Base-by-base conservation (phyloP, 2,113 vertebrate genomes). In the Anoura caudifer region DNA sequence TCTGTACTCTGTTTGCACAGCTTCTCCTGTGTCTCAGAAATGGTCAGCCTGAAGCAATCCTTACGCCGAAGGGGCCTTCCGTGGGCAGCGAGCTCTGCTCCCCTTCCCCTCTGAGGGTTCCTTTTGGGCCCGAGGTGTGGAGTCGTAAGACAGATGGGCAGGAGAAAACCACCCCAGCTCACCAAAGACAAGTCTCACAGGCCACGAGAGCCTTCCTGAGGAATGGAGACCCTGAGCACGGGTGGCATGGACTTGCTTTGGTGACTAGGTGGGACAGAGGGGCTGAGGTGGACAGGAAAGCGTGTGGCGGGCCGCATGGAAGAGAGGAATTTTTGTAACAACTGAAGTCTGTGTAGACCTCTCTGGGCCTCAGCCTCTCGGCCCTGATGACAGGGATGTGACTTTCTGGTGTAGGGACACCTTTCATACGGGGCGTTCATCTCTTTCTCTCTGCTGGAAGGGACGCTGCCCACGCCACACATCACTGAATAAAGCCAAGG, bases 291-390 rank as follows among this genome's bases (percentile, higher is more conserved):
- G 45, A 54, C 43, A 54, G 54, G 26, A 7, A 63, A 5, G 8
- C 10, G 0, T 2, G 47, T 26, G 36, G 28, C 2, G 75, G 28
- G 28, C 1, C 59, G 14, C 15, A 15, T 17, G 0, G 3, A 5
- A 59, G 83, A 43, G 10, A 31, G 52, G 56, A 73, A 33, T 69
- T 1, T 2, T 33, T 33, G 38, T 36, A 41, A 92, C 56, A 38
- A 26, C 38, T 19, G 22, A 84, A 38, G 36, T 13, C 14, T 7
- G 6, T 0, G 33, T 24, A 38, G 75, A 41, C 17, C 19, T 14
- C 38, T 45, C 17, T 17, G 0, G 0, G 67, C 15, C 73, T 36
- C 61, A 5, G 5, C 63, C 16, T 69, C 52, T 87, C 41, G 3
- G 38, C 52, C 50, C 41, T 4, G 26, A 31, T 5, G 33, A 22